Evolutionary conservation across 2,888 invertebrate species (phyloP), one percentile per base, ranked within the genome.

Genomic region (Perizoma flavofasciatum): DNA sequence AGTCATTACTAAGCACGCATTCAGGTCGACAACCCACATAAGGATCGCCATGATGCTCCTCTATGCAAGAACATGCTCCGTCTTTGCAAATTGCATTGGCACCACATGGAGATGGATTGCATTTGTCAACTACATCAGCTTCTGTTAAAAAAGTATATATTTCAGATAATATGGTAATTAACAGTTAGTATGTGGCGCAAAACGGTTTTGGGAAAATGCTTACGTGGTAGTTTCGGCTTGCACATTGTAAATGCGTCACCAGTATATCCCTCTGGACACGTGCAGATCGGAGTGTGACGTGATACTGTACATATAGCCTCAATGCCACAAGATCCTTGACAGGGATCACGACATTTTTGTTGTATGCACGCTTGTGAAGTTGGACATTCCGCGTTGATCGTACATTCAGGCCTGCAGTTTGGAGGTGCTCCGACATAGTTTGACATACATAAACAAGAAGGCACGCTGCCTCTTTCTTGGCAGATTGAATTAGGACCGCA

Each of bases 401-500:
- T 91, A 85, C 96, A 96, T 82, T 96, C 96, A 4, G 95, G 95
- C 65, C 94, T 93, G 72, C 95, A 94, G 68, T 94, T 93, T 47
- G 94, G 94, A 72, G 95, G 95, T 67, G 86, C 90, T 55, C 95
- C 95, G 59, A 93, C 83, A 74, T 93, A 95, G 68, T 89, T 93
- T 49, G 91, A 81, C 79, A 93, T 88, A 77, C 95, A 95, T 52
- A 94, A 92, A 73, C 95, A 95, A 34, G 94, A 93, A 8, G 95
- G 95, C 55, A 93, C 82, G 66, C 93, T 93, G 62, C 93, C 92
- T 59, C 86, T 86, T 71, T 95, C 91, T 72, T 89, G 88, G 73
- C 95, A 96, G 58, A 94, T 84, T 2, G 96, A 94, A 79, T 96
- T 95, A 41, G 95, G 91, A 44, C 96, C 96, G 78, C 95, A 95